Base-by-base conservation (phyloP, 2,113 vertebrate genomes). In the Paradoxurus hermaphroditus region DNA sequence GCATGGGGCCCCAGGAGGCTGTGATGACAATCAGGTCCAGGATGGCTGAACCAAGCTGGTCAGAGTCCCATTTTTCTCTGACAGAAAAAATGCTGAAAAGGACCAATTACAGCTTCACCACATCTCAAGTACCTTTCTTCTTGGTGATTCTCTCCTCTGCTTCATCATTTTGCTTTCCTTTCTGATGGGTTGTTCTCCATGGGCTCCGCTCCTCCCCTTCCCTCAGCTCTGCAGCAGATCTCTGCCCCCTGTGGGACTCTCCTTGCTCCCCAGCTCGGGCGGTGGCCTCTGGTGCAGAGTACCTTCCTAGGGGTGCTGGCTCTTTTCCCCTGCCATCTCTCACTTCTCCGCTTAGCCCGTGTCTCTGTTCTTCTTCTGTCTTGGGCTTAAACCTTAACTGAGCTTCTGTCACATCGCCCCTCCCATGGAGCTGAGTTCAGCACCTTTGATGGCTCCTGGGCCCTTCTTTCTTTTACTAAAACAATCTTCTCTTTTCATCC, bases 161-260 rank as follows among this genome's bases (percentile, higher is more conserved):
- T 23, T 51, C 29, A 10, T 78, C 59, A 51, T 82, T 92, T 90
- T 62, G 70, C 94, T 89, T 83, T 91, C 21, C 36, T 41, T 92
- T 83, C 67, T 39, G 7, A 29, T 67, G 8, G 13, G 51, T n/a
- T 44, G 12, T 46, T 23, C 49, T 39, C 13, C 0, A 0, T 11
- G 29, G 73, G 72, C 65, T 59, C 49, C 53, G 81, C 51, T 59
- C 29, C 18, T 73, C 12, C 10, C 31, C 51, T 56, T 16, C 25
- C 53, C 56, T 36, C 4, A 51, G 13, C 41, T 25, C 62, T 46
- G 51, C 15, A n/a, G 63, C 34, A 11, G 25, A 72, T 4, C 4
- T n/a, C 39, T 14, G 29, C n/a, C 34, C 9, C 36, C 39, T 4
- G 13, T 1, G 3, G 68, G 18, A 16, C 36, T 46, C 25, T 31